Conservation (phyloP, 2,113 vertebrate species). For the Tragelaphus strepsiceros region DNA sequence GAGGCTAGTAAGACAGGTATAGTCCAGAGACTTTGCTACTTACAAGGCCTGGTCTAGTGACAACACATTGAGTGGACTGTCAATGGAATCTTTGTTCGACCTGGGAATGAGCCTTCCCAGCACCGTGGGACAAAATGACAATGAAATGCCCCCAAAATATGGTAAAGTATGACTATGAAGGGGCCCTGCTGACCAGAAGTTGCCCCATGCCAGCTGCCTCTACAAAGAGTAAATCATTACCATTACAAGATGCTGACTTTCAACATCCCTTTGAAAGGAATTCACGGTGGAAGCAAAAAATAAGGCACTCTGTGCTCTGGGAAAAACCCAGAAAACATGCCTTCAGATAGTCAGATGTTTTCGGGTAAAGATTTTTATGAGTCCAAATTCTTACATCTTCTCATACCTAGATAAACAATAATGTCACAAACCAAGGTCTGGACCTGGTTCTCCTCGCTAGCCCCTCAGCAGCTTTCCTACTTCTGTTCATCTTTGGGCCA, state of each 20-base stretch:
- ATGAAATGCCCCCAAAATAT: not conserved
- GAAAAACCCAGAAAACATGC: not conserved
- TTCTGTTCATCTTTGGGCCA: not conserved
- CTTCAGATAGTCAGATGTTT: not conserved
- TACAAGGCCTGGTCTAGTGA: not conserved
- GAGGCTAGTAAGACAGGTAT: not conserved
- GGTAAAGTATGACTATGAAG: not conserved
- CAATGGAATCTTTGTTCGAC: not conserved
- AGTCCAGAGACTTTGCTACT: not conserved
- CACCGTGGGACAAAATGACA: accelerated
- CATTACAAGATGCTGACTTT: not conserved
- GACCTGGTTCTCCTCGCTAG: not conserved
- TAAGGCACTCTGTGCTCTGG: not conserved
- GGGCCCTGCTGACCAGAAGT: not conserved
- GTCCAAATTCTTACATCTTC: not conserved
- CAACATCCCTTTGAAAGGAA: not conserved
- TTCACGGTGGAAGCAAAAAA: not conserved
- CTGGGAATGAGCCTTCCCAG: not conserved
- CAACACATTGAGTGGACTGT: not conserved
- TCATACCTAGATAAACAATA: not conserved
- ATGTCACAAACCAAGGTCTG: not conserved
- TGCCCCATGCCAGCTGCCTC: not conserved
- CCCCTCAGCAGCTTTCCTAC: not conserved
- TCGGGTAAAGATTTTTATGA: not conserved
- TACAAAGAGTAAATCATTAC: not conserved